Evolutionary conservation across 1,140 invertebrate genomes (phyloP), one percentile per base, ranked within the genome.

Genomic region (Lanistes nyassanus): DNA sequence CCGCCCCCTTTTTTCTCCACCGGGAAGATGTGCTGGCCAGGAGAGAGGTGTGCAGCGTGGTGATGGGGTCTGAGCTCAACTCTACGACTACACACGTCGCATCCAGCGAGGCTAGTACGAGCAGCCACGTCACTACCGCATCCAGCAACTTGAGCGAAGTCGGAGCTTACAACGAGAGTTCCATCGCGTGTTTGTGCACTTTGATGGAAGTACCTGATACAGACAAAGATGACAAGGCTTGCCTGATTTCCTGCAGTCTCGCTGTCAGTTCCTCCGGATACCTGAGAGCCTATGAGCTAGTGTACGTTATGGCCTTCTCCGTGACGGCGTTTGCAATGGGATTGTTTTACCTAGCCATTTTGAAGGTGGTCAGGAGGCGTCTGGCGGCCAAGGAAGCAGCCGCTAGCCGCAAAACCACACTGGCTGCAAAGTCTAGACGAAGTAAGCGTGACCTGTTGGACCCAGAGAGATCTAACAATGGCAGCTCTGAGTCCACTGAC

Each of bases 341-440:
- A 9, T 21, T 76, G 23, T 76, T 70, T 51, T 76, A 65, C 55
- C 51, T 62, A 53, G 23, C 58, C 56, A 65, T 76, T 21, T 64
- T 39, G 21, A 26, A 56, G 5, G 34, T 70, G 5, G 58, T 55
- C n/a, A 31, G 39, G n/a, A 29, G 55, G 29, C 55, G 58, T 4
- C 13, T 37, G 16, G 56, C 47, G 4, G 37, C 65, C n/a, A 66
- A 36, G 34, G 47, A 26, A 19, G 74, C 74, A 39, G 36, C 58
- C 36, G 65, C 65, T 19, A 34, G 11, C 1, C 51, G 36, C 16
- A 42, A 37, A 7, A 42, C 42, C 19, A 21, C 67, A 1, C 5
- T 47, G 5, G 19, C 5, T 16, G 19, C 42, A 47, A 47, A 47
- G 19, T 2, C 42, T 13, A 13, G 9, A 13, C 9, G 9, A 9